phyloP scores from a whole-genome alignment of 2,888 invertebrate genomes.

The Phoronis australis region DNA sequence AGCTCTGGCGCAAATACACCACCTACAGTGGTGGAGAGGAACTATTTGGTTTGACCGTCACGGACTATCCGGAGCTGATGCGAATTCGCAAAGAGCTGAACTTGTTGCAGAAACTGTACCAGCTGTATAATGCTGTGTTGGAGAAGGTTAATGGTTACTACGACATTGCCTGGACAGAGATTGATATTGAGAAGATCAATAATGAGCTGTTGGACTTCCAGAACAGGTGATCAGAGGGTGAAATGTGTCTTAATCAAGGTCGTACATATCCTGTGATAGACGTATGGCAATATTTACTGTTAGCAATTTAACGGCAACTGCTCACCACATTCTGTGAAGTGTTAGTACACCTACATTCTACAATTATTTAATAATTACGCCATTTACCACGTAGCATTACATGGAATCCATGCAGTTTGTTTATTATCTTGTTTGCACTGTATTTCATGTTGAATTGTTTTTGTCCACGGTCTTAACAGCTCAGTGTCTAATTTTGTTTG shows the following conservation, averaged over 20 bases:
- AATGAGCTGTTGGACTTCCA: slow-evolving; percentile 96
- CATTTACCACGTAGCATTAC: too few relatives aligned
- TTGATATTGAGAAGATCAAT: slow-evolving; percentile 95
- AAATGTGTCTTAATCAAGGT: background rate
- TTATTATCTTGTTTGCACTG: too few relatives aligned
- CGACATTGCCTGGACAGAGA: slow-evolving; percentile 93
- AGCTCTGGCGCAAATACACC: slow-evolving; percentile 89
- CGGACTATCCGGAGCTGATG: slow-evolving; percentile 88
- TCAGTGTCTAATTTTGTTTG: background rate
- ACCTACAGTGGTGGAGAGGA: slow-evolving; percentile 94
- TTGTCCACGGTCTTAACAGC: background rate
- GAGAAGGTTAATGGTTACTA: slow-evolving; percentile 94
- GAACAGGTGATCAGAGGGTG: slow-evolving; percentile 62
- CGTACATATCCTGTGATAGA: too few relatives aligned
- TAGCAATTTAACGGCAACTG: too few relatives aligned
- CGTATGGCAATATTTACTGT: too few relatives aligned
- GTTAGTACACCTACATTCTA: too few relatives aligned
- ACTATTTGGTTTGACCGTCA: slow-evolving; percentile 83
- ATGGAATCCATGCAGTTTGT: too few relatives aligned
- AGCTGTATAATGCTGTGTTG: slow-evolving; percentile 92
- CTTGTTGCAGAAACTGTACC: slow-evolving; percentile 90
- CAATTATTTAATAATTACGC: too few relatives aligned
- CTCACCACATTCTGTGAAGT: too few relatives aligned
- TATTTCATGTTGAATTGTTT: too few relatives aligned
- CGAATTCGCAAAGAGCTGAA: slow-evolving; percentile 90